Percentiles rank a stretch among this genome's conserved stretches.
phyloP scores from a whole-genome alignment of 2,888 invertebrate genomes.

The Flexamia atlantica region DNA sequence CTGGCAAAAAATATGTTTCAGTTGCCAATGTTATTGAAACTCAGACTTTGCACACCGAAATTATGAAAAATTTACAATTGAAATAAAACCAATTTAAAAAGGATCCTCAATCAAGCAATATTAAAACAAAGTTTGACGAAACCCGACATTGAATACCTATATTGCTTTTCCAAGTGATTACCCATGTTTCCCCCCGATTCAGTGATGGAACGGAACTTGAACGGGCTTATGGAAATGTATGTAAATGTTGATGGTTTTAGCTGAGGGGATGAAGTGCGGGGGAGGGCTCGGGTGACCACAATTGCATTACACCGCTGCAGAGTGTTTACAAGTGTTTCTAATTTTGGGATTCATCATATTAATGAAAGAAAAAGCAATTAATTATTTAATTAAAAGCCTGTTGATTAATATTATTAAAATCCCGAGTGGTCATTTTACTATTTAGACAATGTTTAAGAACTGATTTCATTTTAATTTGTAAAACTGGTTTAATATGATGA shows the following conservation, averaged over 20 bases:
- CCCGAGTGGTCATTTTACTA: too few relatives aligned
- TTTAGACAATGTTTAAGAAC: too few relatives aligned
- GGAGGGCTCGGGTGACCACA: neutral
- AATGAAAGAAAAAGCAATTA: neutral
- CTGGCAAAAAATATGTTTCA: too few relatives aligned
- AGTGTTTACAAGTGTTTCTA: neutral
- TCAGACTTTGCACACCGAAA: too few relatives aligned
- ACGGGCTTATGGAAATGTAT: conserved; percentile 40
- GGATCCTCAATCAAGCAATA: neutral
- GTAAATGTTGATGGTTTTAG: conserved; percentile 31
- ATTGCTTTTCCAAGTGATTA: conserved; percentile 9
- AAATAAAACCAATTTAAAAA: too few relatives aligned
- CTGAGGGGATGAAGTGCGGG: neutral
- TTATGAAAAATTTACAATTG: too few relatives aligned
- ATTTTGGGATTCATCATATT: neutral
- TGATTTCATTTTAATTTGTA: too few relatives aligned
- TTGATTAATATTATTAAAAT: too few relatives aligned
- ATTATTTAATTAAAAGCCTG: too few relatives aligned
- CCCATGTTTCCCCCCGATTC: neutral
- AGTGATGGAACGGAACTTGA: conserved; percentile 30
- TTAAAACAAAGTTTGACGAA: neutral
- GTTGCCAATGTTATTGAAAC: too few relatives aligned
- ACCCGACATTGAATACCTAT: neutral
- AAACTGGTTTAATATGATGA: too few relatives aligned
- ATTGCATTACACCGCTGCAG: neutral